Base-by-base conservation (phyloP, 1,140 invertebrate species). In the Rhyzopertha dominica region DNA sequence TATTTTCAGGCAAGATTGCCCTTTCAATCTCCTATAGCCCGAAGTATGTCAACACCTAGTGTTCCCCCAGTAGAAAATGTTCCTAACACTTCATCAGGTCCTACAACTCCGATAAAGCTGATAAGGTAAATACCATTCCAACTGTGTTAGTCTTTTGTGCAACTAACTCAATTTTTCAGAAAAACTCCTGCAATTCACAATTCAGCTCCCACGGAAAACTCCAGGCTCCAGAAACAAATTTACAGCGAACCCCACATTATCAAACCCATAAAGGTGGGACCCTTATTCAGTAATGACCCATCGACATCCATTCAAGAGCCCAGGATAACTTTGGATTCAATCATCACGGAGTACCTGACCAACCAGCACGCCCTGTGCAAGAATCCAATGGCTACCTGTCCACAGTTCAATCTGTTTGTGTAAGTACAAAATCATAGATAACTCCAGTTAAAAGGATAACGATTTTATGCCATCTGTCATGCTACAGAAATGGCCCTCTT, bases 331-430 rank as follows among this genome's bases (percentile, higher is more conserved):
- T 72, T 98, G 14, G 87, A 95, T 65, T 85, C 87, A 18, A 97
- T 98, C 63, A 90, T 98, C 25, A 95, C 88, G 0, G 91, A 95
- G 68, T 98, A 96, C 71, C 75, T 97, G 25, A 87, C 90, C 28
- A 95, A 96, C 72, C 95, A 99, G 67, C 90, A 93, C 68, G 84
- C 89, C n/a, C 68, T 91, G 3, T 93, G 90, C 71, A 90, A 90
- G 75, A 91, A 91, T 70, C 89, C 89, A 3, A 90, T 92, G 76
- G 86, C 86, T 17, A 92, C 87, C 0, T 92, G 88, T 69, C 89
- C 90, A 8, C 86, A 90, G 63, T 93, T 94, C 59, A 90, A 92
- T 70, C 72, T 94, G 20, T 87, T 90, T 52, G 76, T 84, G 79
- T 84, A 63, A 75, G 80, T 76, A 53, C 36, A 36, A 26, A 12